These are phyloP conservation scores for Bombycilla garrulus DNA, from an alignment of 2,113 vertebrate genomes.

Conservation along the genomic window DNA sequence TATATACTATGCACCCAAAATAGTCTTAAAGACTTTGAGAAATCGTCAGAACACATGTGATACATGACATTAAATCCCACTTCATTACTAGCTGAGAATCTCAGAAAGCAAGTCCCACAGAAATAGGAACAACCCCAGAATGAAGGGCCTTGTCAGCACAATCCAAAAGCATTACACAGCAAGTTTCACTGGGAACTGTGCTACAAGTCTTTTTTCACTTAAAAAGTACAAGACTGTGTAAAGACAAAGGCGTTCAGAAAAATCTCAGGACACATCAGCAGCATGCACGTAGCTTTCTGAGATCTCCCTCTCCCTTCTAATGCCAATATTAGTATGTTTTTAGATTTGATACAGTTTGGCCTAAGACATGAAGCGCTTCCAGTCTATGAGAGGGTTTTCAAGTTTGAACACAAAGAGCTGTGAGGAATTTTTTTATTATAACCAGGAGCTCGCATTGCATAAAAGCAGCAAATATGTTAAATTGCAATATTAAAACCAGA, in stretches of 20 bases:
- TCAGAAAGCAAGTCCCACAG: neutral
- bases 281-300: rapidly evolving
- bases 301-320: neutral
- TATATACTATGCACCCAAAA: neutral
- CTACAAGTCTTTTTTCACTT: neutral
- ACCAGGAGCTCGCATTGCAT: neutral
- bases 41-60: neutral
- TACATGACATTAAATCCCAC: neutral
- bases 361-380: neutral
- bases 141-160: neutral
- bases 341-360: neutral
- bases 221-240: neutral
- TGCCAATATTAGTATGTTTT: neutral
- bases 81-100: neutral
- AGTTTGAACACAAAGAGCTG: neutral
- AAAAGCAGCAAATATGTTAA: neutral
- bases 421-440: neutral
- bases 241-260: neutral
- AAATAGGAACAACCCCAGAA: neutral
- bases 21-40: neutral
- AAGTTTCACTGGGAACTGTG: neutral
- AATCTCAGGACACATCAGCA: neutral
- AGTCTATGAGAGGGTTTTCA: neutral
- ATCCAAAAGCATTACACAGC: neutral
- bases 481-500: neutral